A percentile compares a stretch with the other conserved stretches of the same genome.
Conservation (phyloP, 2,113 vertebrate species). For the Carlito syrichta region DNA sequence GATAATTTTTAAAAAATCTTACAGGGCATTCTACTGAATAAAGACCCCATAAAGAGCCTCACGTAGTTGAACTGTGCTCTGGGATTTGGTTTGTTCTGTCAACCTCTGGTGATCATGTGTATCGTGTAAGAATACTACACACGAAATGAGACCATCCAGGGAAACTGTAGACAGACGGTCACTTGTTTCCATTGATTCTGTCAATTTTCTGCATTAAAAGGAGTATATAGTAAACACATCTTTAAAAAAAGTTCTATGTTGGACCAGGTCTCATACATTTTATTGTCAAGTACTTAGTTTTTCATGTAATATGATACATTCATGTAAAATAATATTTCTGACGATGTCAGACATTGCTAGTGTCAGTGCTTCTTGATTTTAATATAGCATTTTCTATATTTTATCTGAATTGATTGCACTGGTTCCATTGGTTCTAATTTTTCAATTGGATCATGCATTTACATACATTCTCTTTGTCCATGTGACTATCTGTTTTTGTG, state of each 20-base stretch:
- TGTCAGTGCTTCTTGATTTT: neutral
- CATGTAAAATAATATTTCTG: neutral
- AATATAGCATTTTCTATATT: neutral
- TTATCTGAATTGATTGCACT: neutral
- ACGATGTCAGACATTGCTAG: neutral
- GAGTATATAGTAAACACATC: neutral
- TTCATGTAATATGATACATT: neutral
- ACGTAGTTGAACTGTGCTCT: neutral
- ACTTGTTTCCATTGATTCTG: neutral
- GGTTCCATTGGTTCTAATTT: neutral
- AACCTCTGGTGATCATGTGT: neutral
- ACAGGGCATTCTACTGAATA: neutral
- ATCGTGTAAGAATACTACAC: neutral
- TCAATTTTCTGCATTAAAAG: neutral
- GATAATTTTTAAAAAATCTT: neutral
- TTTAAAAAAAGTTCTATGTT: neutral
- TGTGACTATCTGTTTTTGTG: neutral
- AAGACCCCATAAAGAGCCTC: neutral
- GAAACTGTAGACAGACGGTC: neutral
- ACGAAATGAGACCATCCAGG: neutral
- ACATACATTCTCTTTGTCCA: neutral
- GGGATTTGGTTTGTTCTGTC: neutral
- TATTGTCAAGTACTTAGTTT: neutral
- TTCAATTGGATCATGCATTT: neutral
- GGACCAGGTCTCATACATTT: neutral